Evolutionary conservation across 2,797 vertebrate species (phyloP), one percentile per base, ranked within the genome.

Genomic region (Sitta carolinensis): DNA sequence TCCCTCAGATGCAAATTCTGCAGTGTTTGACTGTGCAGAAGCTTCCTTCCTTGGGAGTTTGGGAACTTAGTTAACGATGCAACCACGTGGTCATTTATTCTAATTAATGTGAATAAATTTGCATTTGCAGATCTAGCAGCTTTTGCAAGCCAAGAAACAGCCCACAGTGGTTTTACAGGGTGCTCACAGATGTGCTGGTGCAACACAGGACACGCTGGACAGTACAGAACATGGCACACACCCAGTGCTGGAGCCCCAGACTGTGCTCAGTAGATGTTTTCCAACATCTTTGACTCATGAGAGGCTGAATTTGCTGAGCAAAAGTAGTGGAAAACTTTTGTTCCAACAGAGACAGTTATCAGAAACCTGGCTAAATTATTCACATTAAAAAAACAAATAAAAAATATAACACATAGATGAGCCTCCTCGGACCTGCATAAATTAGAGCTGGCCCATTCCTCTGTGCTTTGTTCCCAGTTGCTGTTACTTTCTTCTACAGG

Each of bases 51-150:
- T 54, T 70, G 72, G 87, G 87, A 92, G 54, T 64, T 52, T 64
- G 68, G 64, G 84, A 84, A 80, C 64, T 61, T 66, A 72, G 70
- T 84, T 92, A 96, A 76, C 11, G 17, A 72, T 61, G 68, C 42
- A 83, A 40, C 52, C 38, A 59, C 52, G 79, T 70, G 64, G 42
- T 77, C 47, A 64, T 93, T 80, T 70, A 85, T 87, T 92, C 54
- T 80, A 89, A 85, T 92, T 80, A 89, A 83, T 62, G 36, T n/a
- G 64, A 87, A 91, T 61, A 69, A 2, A 89, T 96, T 90, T 93
- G 73, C 78, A 89, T 89, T 84, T 93, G 67, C 59, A 85, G 51
- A 81, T 64, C 54, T 43, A 64, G 62, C 52, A 73, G 91, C n/a
- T 90, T 92, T 70, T 42, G n/a, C 40, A 76, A 93, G 63, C 48